Evolutionary conservation across 1,140 invertebrate species (phyloP).

Genomic region (Dendrolimus punctatus): DNA sequence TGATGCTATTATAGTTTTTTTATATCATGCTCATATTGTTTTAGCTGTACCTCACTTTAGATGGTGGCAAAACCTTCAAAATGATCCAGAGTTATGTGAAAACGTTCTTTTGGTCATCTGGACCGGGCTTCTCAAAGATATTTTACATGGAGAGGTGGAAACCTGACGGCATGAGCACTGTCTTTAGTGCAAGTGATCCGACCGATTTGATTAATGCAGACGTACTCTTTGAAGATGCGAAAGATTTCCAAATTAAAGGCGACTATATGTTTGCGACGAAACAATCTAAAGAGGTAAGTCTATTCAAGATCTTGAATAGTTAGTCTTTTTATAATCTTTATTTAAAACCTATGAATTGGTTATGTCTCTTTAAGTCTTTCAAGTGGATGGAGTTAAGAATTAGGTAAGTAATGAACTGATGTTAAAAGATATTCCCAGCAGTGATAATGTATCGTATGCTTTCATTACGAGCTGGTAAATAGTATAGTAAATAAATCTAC

Average conservation of each 20-base stretch:
- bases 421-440: no score
- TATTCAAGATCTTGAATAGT: background rate
- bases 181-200: slow-evolving; percentile 72
- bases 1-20: no score
- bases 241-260: slow-evolving; percentile 87
- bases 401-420: no score
- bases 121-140: slow-evolving; percentile 59
- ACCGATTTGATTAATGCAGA: slow-evolving; percentile 48
- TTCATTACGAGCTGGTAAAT: no score
- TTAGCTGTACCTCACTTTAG: slow-evolving; percentile 83
- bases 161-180: slow-evolving; percentile 74
- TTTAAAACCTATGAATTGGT: no score
- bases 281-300: slow-evolving; percentile 68
- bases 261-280: slow-evolving; percentile 90
- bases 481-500: no score
- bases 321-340: no score
- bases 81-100: slow-evolving; percentile 82
- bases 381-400: no score
- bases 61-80: slow-evolving; percentile 82
- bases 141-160: slow-evolving; percentile 83
- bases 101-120: slow-evolving; percentile 80
- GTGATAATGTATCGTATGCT: no score
- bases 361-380: no score
- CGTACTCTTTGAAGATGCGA: slow-evolving; percentile 78
- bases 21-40: slow-evolving; percentile 18